These are phyloP conservation scores for Lepus timidus DNA, from an alignment of 2,113 vertebrate genomes.

Conservation along the genomic window DNA sequence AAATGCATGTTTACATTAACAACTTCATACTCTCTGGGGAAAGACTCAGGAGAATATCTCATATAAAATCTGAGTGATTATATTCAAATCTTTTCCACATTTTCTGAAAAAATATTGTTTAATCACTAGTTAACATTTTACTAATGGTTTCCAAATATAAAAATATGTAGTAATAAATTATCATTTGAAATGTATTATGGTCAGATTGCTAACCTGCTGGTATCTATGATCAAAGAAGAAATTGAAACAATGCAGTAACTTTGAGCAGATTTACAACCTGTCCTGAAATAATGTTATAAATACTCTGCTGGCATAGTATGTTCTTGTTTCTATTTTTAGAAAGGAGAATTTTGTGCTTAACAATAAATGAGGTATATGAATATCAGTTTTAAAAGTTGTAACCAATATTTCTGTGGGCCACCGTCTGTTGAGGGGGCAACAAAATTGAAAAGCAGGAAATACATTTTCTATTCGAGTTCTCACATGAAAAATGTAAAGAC, in stretches of 20 bases:
- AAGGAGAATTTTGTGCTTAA: not conserved
- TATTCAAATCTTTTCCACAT: not conserved
- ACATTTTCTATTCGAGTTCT: not conserved
- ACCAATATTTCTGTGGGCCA: not conserved
- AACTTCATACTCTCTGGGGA: not conserved
- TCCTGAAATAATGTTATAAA: constrained; percentile 50
- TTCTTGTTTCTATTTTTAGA: constrained; percentile 38
- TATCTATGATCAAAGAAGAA: constrained; percentile 56
- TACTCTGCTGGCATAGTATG: not conserved
- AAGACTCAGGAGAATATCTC: not conserved
- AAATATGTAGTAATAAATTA: constrained; percentile 18
- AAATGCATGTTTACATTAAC: constrained; percentile 56
- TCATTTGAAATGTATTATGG: constrained; percentile 33
- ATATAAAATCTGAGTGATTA: constrained; percentile 51
- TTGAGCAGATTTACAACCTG: constrained; percentile 44
- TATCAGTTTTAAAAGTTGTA: constrained; percentile 1
- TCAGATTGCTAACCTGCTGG: not conserved
- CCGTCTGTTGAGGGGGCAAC: not conserved
- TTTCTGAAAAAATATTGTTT: constrained; percentile 25
- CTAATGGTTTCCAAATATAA: constrained; percentile 47
- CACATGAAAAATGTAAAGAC: not conserved
- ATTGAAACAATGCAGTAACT: not conserved
- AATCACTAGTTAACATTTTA: constrained; percentile 42
- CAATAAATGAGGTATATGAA: constrained; percentile 42
- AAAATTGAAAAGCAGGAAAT: not conserved